Evolutionary conservation across 2,888 invertebrate species (phyloP), one percentile per base, ranked within the genome.

Genomic region (Lasioglossum morio): DNA sequence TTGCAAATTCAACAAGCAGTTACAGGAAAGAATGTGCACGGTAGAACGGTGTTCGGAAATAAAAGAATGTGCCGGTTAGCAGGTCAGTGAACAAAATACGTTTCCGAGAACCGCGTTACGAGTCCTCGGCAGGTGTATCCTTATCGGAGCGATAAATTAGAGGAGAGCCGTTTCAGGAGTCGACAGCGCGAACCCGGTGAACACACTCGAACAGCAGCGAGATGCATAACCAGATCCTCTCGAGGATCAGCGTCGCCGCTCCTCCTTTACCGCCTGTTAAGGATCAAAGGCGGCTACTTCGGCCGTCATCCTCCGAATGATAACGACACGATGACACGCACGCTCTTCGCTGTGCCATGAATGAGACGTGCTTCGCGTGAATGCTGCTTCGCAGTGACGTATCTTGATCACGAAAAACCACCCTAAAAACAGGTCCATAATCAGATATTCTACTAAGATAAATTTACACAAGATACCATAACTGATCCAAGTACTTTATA

Each of bases 91-190:
- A 23, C 37, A 37, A 23, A 37, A 69, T 66, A 23, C 69, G 2
- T 34, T 66, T 66, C 66, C 34, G 8, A 34, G 46, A 37, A 72
- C 7, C 72, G 19, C 27, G 63, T 73, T 60, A 63, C 73, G 72
- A 66, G 81, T 37, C 19, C 2, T 23, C 48, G 63, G 27, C 79
- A 81, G 83, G 86, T 87, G 86, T 83, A 72, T 63, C 73, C 73
- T 86, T 86, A 86, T 87, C 87, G 46, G 53, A 19, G 27, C 63
- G 80, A 86, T 87, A 83, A 87, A 87, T 83, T 80, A 78, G 79
- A 72, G 73, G 80, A 83, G 80, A 53, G 86, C 78, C 70, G 70
- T 85, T 72, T 60, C 77, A 80, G 75, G 77, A 40, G 81, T 46
- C 78, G 83, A 86, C 69, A 83, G n/a, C 76, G 77, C 27, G 81